A percentile compares a stretch with the other conserved stretches of the same genome.
Conservation (phyloP, 2,113 vertebrate genomes). For the Pseudolaguvia tuberculata region DNA sequence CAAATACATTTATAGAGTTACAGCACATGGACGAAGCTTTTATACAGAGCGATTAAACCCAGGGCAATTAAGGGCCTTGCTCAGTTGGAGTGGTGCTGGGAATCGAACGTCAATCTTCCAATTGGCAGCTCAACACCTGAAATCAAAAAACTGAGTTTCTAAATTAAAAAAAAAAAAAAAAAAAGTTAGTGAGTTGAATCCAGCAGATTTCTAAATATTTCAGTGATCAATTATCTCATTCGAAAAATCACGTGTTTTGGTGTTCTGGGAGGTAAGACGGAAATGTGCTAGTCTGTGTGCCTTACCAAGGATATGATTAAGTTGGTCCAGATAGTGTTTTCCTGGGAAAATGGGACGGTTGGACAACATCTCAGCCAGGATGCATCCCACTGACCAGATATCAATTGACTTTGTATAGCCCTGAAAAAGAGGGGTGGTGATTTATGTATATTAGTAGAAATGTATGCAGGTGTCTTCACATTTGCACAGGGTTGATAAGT, state of each 20-base stretch:
- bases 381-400: constrained; percentile 99
- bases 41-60: too few relatives aligned
- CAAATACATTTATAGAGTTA: too few relatives aligned
- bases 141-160: too few relatives aligned
- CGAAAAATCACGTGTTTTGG: too few relatives aligned
- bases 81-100: too few relatives aligned
- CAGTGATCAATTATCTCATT: not conserved
- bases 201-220: not conserved
- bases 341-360: constrained; percentile 97
- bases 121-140: too few relatives aligned
- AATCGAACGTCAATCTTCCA: too few relatives aligned
- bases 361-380: constrained; percentile 98
- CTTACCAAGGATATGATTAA: constrained; percentile 98
- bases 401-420: constrained; percentile 99
- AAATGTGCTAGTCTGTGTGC: too few relatives aligned
- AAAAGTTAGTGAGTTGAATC: not conserved
- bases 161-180: too few relatives aligned
- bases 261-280: not conserved
- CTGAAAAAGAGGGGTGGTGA: too few relatives aligned
- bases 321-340: constrained; percentile 98
- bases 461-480: not conserved
- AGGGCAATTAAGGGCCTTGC: too few relatives aligned
- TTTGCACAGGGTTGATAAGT: not conserved
- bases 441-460: not conserved
- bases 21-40: too few relatives aligned